These are phyloP conservation scores for Ophion costatus DNA, from an alignment of 2,888 invertebrate species.

Conservation along the genomic window DNA sequence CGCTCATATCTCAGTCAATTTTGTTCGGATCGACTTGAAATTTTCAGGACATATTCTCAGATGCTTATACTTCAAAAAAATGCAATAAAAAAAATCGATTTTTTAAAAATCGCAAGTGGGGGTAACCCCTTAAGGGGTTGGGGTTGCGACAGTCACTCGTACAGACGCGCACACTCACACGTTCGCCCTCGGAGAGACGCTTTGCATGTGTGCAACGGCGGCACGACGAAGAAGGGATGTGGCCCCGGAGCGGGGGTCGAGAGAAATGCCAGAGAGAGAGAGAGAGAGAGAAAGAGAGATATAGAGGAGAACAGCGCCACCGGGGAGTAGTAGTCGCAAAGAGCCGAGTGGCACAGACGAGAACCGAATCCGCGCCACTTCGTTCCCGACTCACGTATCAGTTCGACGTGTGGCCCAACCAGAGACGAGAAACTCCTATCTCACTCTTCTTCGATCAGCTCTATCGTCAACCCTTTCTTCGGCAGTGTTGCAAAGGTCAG, in stretches of 20 bases:
- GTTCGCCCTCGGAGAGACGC: background rate
- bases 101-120: too few relatives aligned
- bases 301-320: constrained; percentile 64
- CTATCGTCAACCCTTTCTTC: constrained; percentile 42
- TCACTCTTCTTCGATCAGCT: constrained; percentile 49
- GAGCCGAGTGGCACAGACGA: constrained; percentile 67
- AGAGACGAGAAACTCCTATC: constrained; percentile 22
- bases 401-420: constrained; percentile 69
- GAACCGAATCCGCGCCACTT: constrained; percentile 75
- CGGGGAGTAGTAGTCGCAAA: constrained; percentile 58
- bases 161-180: background rate
- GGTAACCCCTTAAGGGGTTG: background rate
- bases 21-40: too few relatives aligned
- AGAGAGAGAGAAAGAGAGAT: constrained; percentile 62
- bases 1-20: too few relatives aligned
- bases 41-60: too few relatives aligned
- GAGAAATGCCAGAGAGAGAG: constrained; percentile 19
- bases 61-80: too few relatives aligned
- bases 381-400: constrained; percentile 77
- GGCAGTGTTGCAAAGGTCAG: constrained; percentile 54
- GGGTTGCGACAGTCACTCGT: background rate
- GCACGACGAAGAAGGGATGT: constrained; percentile 46
- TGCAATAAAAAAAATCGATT: too few relatives aligned
- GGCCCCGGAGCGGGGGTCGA: constrained; percentile 30
- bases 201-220: constrained; percentile 25